A percentile compares a stretch with the other conserved stretches of the same genome.
Evolutionary conservation across 2,888 invertebrate genomes (phyloP).

Genomic region (Xestia rhomboidea): DNA sequence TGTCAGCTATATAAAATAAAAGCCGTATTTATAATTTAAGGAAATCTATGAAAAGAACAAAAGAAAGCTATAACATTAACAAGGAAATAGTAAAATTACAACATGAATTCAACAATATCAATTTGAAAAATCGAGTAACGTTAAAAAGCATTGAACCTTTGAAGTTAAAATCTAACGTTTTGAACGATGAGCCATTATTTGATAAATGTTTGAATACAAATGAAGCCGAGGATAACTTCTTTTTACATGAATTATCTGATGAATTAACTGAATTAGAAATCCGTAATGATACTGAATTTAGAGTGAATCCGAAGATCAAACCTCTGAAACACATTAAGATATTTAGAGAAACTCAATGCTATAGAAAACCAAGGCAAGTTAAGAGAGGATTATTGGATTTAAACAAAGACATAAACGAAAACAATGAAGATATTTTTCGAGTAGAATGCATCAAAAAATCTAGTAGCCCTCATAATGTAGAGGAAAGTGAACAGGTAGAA

Average conservation of each 20-base stretch:
- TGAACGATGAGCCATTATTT: slow-evolving; percentile 63
- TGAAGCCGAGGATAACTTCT: slow-evolving; percentile 69
- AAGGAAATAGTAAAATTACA: slow-evolving; percentile 81
- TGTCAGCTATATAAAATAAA: slow-evolving; percentile 5
- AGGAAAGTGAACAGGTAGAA: slow-evolving; percentile 36
- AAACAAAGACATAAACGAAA: slow-evolving; percentile 65
- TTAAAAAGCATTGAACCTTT: slow-evolving; percentile 71
- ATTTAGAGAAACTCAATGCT: slow-evolving; percentile 54
- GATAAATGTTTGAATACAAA: slow-evolving; percentile 68
- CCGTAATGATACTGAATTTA: slow-evolving; percentile 77
- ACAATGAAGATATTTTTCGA: slow-evolving; percentile 67
- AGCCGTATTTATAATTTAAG: slow-evolving; percentile 68
- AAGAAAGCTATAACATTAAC: slow-evolving; percentile 73
- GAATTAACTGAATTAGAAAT: slow-evolving; percentile 74
- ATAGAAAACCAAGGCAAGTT: slow-evolving; percentile 45
- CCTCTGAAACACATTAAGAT: slow-evolving; percentile 56
- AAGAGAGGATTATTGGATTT: slow-evolving; percentile 57
- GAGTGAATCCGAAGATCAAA: slow-evolving; percentile 72
- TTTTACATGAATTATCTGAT: slow-evolving; percentile 70
- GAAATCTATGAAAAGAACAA: slow-evolving; percentile 74
- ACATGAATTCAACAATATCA: slow-evolving; percentile 77
- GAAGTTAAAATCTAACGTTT: slow-evolving; percentile 63
- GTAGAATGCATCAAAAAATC: slow-evolving; percentile 67
- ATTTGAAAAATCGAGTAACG: slow-evolving; percentile 79
- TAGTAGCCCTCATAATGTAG: slow-evolving; percentile 32